Base-by-base conservation (phyloP, 64 coral and sea anemone species). In the Pocillopora verrucosa region DNA sequence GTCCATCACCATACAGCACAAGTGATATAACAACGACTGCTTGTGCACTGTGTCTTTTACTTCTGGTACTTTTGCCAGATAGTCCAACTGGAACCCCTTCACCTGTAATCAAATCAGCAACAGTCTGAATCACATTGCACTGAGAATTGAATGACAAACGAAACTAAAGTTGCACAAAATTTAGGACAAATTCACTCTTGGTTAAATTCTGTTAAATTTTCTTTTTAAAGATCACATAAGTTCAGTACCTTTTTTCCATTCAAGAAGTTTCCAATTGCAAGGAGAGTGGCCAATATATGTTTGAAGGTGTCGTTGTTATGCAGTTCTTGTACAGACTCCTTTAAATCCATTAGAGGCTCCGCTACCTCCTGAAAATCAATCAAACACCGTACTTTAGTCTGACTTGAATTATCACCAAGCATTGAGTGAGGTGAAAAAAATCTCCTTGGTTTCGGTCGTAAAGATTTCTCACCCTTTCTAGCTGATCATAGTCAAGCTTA, bases 21-120 rank as follows among this genome's bases (percentile, higher is more conserved):
- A 88, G 89, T 98, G 96, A 80, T 98, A 98, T 14, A 98, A 65
- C 37, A 98, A 67, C 34, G 96, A 98, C 78, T 98, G 96, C 36
- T 98, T 98, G 74, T 98, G 96, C 1, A 98, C 96, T 1, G 96
- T 98, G 91, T 98, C 96, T 58, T 98, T 98, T 11, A 98, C 96
- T 83, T 98, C 96, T 14, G 96, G 96, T 26, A 98, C 96, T 84
- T 98, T 98, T 9, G 96, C 89, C 34, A 98, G 82, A 62, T 98
- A 98, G 24, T 98, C 96, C 30, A 98, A 65, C 73, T 98, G 96
- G 83, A 98, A 98, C 36, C 96, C 96, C 74, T 98, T 98, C 15
- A 94, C 91, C 96, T 98, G 73, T 22, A 88, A 91, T 60, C 76
- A 25, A 96, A 86, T 69, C 30, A 73, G 4, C 26, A 75, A 2